A percentile compares a stretch with the other conserved stretches of the same genome.
Conservation (phyloP, 1,140 invertebrate genomes). For the Drosophila tristis region DNA sequence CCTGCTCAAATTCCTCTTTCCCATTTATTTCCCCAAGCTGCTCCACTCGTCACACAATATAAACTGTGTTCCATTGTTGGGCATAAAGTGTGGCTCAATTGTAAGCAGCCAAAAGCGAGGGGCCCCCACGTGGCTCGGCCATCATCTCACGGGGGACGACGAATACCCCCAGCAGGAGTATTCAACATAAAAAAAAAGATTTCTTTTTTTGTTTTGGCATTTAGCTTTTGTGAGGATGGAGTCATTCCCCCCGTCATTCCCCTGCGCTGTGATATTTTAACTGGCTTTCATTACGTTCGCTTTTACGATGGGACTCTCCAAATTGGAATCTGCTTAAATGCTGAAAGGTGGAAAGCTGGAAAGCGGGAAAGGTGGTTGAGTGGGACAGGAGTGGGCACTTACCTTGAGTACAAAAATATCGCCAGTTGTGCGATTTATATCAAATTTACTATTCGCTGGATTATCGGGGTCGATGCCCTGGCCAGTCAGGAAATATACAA, state of each 20-base stretch:
- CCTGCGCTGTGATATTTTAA: constrained; percentile 44
- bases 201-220: constrained; percentile 17
- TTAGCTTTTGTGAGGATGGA: constrained; percentile 6
- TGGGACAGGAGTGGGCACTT: constrained; percentile 49
- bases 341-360: no score
- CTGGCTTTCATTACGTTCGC: constrained; percentile 59
- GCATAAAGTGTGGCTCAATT: constrained; percentile 70
- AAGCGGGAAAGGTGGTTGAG: no score
- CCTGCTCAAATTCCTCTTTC: neutral
- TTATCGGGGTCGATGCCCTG: constrained; percentile 89
- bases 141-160: constrained; percentile 23
- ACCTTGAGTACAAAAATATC: constrained; percentile 88
- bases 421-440: constrained; percentile 88
- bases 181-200: constrained; percentile 41
- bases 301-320: constrained; percentile 15
- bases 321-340: constrained; percentile 44
- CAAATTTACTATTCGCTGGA: constrained; percentile 88
- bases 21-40: constrained; percentile 28
- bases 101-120: constrained; percentile 50
- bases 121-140: constrained; percentile 2
- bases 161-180: neutral
- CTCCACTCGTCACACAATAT: constrained; percentile 57
- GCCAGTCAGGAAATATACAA: constrained; percentile 90
- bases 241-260: no score
- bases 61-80: constrained; percentile 62